A percentile compares a stretch with the other conserved stretches of the same genome.
These are phyloP conservation scores for Tadarida brasiliensis DNA, from an alignment of 2,797 vertebrate species.

Conservation along the genomic window DNA sequence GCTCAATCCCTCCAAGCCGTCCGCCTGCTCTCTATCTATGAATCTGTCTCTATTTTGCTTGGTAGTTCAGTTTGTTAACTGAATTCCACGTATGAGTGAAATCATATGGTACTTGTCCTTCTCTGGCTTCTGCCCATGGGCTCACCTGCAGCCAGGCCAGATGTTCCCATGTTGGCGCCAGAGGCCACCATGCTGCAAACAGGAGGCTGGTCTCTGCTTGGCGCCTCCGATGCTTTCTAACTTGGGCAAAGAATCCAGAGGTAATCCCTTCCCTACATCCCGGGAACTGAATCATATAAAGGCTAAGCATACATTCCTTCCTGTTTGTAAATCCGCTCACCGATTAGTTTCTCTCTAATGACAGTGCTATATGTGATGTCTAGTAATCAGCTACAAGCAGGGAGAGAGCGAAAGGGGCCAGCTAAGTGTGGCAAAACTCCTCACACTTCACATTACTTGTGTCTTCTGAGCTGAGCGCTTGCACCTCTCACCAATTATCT, in stretches of 20 bases:
- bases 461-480: not conserved
- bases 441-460: not conserved
- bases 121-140: not conserved
- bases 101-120: too few species aligned
- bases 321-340: not conserved
- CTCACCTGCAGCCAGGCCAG: not conserved
- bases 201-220: not conserved
- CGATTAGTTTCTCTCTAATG: not conserved
- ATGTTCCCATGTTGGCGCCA: not conserved
- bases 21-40: too few species aligned
- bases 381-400: not conserved
- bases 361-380: not conserved
- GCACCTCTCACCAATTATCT: not conserved
- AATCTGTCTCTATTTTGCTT: too few species aligned
- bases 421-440: not conserved
- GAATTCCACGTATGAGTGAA: too few species aligned
- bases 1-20: too few species aligned
- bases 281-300: not conserved
- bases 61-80: too few species aligned
- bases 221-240: not conserved
- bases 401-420: not conserved
- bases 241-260: not conserved
- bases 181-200: too few species aligned
- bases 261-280: not conserved
- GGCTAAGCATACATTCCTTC: not conserved